Conservation (phyloP, 2,797 vertebrate genomes). For the Falco concolor region DNA sequence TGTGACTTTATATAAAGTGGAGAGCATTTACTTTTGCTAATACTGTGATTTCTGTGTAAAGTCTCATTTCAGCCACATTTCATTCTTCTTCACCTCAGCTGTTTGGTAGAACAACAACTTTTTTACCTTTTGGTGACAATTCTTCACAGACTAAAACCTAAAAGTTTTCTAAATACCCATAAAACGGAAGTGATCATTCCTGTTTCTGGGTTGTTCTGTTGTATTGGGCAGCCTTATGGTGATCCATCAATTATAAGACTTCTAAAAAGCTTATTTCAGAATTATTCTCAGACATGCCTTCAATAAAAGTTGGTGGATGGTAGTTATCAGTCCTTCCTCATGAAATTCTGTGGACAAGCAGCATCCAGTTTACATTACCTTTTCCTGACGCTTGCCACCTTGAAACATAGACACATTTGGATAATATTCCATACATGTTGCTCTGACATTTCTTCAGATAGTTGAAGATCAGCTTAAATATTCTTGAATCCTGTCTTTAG, state of each 20-base stretch:
- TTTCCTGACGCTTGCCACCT: neutral
- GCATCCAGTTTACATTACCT: neutral
- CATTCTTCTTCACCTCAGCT: neutral
- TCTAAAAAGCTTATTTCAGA: neutral
- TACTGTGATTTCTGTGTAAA: neutral
- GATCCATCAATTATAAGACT: neutral
- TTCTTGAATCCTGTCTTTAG: neutral
- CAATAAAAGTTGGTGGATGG: neutral
- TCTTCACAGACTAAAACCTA: neutral
- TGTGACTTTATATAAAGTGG: neutral
- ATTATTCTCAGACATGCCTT: neutral
- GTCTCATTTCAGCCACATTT: neutral
- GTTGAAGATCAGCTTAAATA: neutral
- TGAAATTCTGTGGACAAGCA: neutral
- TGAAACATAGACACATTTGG: neutral
- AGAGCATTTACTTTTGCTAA: neutral
- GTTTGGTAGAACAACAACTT: neutral
- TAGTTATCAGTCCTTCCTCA: neutral
- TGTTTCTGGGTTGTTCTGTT: neutral
- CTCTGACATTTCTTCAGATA: neutral
- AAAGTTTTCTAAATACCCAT: neutral
- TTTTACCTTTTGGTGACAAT: neutral
- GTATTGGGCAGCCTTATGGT: neutral
- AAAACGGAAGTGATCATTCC: neutral
- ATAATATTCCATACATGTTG: neutral